A percentile compares a stretch with the other conserved stretches of the same genome.
These are phyloP conservation scores for Metalampra italica DNA, from an alignment of 2,888 invertebrate species.

Conservation along the genomic window DNA sequence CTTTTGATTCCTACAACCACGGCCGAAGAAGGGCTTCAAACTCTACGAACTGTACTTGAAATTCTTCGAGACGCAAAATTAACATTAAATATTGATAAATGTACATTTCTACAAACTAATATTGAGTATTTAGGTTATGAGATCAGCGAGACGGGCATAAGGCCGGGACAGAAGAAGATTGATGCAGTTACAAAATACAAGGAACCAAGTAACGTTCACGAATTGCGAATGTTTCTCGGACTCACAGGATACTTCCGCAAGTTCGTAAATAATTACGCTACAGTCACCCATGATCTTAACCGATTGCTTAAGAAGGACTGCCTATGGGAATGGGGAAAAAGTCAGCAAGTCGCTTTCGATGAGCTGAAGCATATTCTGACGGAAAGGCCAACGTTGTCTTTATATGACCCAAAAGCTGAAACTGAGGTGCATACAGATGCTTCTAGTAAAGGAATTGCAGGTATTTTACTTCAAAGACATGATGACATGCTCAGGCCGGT, in stretches of 20 bases:
- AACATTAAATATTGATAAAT: conserved; percentile 4
- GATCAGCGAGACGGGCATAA: background rate
- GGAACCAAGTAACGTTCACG: background rate
- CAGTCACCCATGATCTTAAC: background rate
- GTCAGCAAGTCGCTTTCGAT: background rate
- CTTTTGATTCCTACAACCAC: background rate
- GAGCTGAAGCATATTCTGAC: background rate
- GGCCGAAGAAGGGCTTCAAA: background rate
- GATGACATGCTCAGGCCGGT: background rate
- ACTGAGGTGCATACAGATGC: conserved; percentile 6
- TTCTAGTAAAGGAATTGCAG: background rate
- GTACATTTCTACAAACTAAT: background rate
- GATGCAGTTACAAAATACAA: background rate
- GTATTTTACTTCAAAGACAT: conserved; percentile 1
- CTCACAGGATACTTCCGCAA: conserved; percentile 1
- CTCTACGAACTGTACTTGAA: background rate
- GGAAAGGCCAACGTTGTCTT: background rate
- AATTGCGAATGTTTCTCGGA: background rate
- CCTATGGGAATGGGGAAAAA: background rate
- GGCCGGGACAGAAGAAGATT: conserved; percentile 1
- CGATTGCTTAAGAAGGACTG: background rate
- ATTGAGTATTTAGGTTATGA: conserved; percentile 3
- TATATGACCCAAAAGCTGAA: background rate
- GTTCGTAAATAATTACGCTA: conserved; percentile 2
- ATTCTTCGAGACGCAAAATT: background rate